Percentiles rank a stretch among this genome's conserved stretches.
phyloP scores from a whole-genome alignment of 1,140 invertebrate genomes.

The Brachionus paranguensis region DNA sequence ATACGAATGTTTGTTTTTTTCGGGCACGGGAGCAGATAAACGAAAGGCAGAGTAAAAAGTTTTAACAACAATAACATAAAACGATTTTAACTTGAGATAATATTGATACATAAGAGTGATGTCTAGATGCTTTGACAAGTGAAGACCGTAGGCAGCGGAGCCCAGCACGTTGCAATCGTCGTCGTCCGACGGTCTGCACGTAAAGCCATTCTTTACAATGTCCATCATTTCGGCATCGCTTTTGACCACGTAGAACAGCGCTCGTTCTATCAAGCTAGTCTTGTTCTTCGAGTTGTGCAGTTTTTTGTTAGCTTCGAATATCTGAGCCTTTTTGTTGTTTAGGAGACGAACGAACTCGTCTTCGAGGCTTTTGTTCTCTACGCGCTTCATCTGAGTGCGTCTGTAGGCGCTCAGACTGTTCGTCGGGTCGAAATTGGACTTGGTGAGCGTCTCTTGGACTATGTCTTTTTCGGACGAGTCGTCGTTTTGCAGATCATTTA shows the following conservation, averaged over 20 bases:
- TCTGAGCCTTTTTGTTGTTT: neutral
- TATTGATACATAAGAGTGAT: slow-evolving; percentile 27
- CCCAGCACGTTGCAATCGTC: neutral
- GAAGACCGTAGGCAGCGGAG: neutral
- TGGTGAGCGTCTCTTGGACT: neutral
- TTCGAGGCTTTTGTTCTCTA: neutral
- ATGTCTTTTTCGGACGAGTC: neutral
- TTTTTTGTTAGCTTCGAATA: neutral
- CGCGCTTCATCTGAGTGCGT: neutral
- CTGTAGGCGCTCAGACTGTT: neutral
- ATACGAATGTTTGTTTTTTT: neutral
- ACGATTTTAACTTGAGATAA: neutral
- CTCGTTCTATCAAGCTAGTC: neutral
- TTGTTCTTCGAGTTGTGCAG: neutral
- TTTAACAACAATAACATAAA: slow-evolving; percentile 12
- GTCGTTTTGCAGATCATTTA: neutral
- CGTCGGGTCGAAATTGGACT: neutral
- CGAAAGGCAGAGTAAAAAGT: neutral
- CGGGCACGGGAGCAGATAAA: neutral
- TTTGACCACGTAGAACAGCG: neutral
- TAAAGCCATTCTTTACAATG: slow-evolving; percentile 10
- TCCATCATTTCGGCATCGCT: neutral
- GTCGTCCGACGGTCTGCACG: neutral
- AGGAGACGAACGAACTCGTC: neutral
- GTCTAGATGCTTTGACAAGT: slow-evolving; percentile 4